phyloP scores from a whole-genome alignment of 1,140 invertebrate genomes.

The Anthonomus grandis region DNA sequence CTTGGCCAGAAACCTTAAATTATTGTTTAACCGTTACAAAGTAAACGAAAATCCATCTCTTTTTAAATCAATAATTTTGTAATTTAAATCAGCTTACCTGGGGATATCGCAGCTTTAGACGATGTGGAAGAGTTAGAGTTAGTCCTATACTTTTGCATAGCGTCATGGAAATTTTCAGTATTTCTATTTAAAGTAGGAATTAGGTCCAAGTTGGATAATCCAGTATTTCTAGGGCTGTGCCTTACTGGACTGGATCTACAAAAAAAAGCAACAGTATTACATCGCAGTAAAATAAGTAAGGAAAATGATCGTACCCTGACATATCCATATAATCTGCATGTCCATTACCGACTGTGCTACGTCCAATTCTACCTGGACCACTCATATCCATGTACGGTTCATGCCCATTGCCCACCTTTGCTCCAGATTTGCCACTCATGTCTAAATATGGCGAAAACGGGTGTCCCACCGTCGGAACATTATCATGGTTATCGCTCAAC shows the following conservation, averaged over 20 bases:
- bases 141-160: conserved; percentile 33
- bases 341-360: not conserved
- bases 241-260: conserved; percentile 10
- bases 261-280: not conserved
- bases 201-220: not conserved
- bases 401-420: not conserved
- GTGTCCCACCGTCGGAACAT: conserved; percentile 20
- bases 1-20: not conserved
- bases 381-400: conserved; percentile 3
- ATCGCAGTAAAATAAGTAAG: not conserved
- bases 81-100: conserved; percentile 1
- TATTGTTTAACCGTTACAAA: not conserved
- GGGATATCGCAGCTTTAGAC: conserved; percentile 17
- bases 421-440: conserved; percentile 8
- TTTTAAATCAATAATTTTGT: not conserved
- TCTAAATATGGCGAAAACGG: conserved; percentile 16
- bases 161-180: conserved; percentile 49
- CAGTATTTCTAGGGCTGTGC: not conserved
- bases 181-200: not conserved
- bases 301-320: conserved; percentile 17
- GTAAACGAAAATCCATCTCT: not conserved
- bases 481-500: conserved; percentile 11
- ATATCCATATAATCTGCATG: conserved; percentile 19
- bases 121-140: conserved; percentile 21
- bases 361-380: too few relatives aligned